Evolutionary conservation across 1,140 invertebrate genomes (phyloP), one percentile per base, ranked within the genome.

Genomic region (Lutraria rhynchaena): DNA sequence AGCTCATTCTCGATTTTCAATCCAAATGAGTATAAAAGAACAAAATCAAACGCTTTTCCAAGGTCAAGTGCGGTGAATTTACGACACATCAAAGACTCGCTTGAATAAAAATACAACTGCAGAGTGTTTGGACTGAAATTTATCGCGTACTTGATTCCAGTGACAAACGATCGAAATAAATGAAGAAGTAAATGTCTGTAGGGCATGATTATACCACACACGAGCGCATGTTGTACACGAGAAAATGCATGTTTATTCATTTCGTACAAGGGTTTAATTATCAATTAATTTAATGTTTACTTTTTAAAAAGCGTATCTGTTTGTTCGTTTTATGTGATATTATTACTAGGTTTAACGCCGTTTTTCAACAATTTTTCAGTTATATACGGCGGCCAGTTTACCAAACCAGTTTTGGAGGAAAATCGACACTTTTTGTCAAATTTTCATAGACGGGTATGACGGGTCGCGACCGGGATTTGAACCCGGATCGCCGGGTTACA

Each of bases 31-130:
- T 7, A 7, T 7, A 41, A 41, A 67, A 49, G 63, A 49, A 49
- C 41, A 67, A 41, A 46, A 44, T 49, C 41, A 67, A 67, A 49
- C 63, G 41, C 41, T 19, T 22, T 51, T 67, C 44, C 17, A 13
- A 24, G 63, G 63, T 67, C 63, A 67, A 67, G 63, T 46, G 35
- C 29, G 44, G 44, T 67, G 24, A 67, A 27, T 67, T 51, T 29
- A 22, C 19, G 24, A 67, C 0, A 67, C 63, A 67, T 67, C 63
- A 67, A 67, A 67, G 41, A 29, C 55, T 19, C 3, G n/a, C 27
- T 31, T 9, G 44, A 67, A 67, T 67, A 37, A 67, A 67, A 67
- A 67, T 49, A 67, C 63, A 67, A 67, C 24, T 67, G 63, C 63
- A 67, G 31, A 15, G 29, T 67, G 63, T 67, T 67, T 67, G 63